Conservation (phyloP, 2,797 vertebrate genomes). For the Streptopelia turtur region DNA sequence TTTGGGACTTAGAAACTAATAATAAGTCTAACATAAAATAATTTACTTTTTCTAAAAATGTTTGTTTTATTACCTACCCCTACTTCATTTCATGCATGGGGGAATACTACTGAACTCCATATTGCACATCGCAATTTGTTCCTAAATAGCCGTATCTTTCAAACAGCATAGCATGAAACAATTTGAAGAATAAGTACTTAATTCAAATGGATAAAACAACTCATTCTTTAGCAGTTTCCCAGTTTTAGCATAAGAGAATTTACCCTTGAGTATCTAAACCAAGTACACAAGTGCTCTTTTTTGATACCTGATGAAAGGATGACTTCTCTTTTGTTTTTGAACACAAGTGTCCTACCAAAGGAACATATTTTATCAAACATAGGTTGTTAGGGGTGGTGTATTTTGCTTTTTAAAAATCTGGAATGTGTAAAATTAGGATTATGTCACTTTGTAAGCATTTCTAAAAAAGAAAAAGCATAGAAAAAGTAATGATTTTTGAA, state of each 20-base stretch:
- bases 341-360: slow-evolving; percentile 9
- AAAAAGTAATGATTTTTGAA: not conserved
- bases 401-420: not conserved
- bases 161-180: not conserved
- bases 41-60: slow-evolving; percentile 49
- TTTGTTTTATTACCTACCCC: slow-evolving; percentile 39
- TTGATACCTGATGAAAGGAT: not conserved
- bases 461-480: not conserved
- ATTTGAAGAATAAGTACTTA: not conserved
- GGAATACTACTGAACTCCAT: slow-evolving; percentile 24
- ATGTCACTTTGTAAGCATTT: not conserved
- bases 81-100: slow-evolving; percentile 59
- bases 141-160: slow-evolving; percentile 34
- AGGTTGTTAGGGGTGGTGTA: not conserved
- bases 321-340: slow-evolving; percentile 29
- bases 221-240: slow-evolving; percentile 30
- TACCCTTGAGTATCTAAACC: slow-evolving; percentile 35
- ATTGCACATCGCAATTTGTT: slow-evolving; percentile 18
- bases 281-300: slow-evolving; percentile 4
- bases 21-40: slow-evolving; percentile 32
- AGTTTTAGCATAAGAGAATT: slow-evolving; percentile 58
- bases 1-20: not conserved
- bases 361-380: slow-evolving; percentile 18
- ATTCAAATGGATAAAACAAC: slow-evolving; percentile 37
- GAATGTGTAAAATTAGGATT: slow-evolving; percentile 8